Evolutionary conservation across 2,113 vertebrate species (phyloP).

Genomic region (Ailurus styani): DNA sequence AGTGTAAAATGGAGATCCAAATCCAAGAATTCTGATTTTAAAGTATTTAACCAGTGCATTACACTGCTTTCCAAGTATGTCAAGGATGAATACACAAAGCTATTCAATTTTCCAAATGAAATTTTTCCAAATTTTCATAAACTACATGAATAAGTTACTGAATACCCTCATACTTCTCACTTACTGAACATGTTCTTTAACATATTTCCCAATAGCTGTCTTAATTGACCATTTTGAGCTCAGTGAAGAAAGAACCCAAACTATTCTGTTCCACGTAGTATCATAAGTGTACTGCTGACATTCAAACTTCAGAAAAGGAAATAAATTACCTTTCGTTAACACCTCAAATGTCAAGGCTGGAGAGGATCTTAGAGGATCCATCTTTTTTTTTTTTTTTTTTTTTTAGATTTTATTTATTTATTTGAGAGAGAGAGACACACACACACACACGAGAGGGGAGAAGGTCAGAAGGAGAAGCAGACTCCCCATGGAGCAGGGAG

Average conservation of each 20-base stretch:
- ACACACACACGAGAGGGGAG: no score
- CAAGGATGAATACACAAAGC: background rate
- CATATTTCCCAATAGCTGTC: background rate
- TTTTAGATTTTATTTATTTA: no score
- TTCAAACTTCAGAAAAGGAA: background rate
- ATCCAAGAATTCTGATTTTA: background rate
- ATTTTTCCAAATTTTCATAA: slow-evolving; percentile 15
- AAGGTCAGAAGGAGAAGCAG: no score
- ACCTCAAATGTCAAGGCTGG: background rate
- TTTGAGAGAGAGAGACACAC: no score
- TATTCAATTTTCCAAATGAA: background rate
- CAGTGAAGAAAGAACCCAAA: background rate
- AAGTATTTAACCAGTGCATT: background rate
- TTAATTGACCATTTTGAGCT: background rate
- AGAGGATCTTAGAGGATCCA: background rate
- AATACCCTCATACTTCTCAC: background rate
- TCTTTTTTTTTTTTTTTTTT: no score
- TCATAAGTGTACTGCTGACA: background rate
- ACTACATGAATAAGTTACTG: background rate
- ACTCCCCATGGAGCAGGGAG: no score
- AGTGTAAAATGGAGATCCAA: background rate
- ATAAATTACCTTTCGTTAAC: background rate
- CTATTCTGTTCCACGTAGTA: background rate
- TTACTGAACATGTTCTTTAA: background rate
- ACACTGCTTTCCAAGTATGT: background rate